Base-by-base conservation (phyloP, 2,797 vertebrate genomes). In the Vespertilio murinus region DNA sequence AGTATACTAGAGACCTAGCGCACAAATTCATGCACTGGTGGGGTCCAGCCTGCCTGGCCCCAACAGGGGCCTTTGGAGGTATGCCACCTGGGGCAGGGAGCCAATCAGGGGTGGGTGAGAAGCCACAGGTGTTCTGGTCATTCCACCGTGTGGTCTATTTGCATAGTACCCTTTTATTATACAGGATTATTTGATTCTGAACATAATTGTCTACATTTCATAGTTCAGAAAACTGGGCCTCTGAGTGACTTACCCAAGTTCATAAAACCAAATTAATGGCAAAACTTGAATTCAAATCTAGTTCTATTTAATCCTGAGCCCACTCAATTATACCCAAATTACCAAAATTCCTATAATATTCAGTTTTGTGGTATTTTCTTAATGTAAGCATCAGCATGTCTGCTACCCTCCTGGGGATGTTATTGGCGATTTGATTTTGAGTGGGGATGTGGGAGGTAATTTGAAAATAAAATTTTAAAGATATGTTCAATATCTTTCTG, bases 251-350 rank as follows among this genome's bases (percentile, higher is more conserved):
- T 78, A 45, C 38, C 30, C 42, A 74, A 64, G 25, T 93, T 94
- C 18, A 42, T 38, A 42, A 69, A 30, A 79, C 18, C 14, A 70
- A 82, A 90, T 82, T 69, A 64, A 42, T 56, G 56, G 38, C 16
- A 90, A 59, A 84, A 84, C 49, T 78, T 9, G 18, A 45, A 83
- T 95, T 89, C 69, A 88, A 74, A 56, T 54, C 23, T 87, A 90
- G 70, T 18, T 2, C 42, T 75, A 4, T 79, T 90, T 20, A 47
- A 30, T 52, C 6, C n/a, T 89, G 14, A 18, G 1, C 17, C 42
- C 69, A 35, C 40, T 83, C n/a, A 89, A 25, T 89, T 73, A 82
- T 49, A 64, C 28, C 20, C 0, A 3, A 79, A 33, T 79, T 89
- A 67, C 42, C 70, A 70, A 65, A 93, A 73, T 38, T 74, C 42